A percentile compares a stretch with the other conserved stretches of the same genome.
phyloP scores from a whole-genome alignment of 2,888 invertebrate species.

The Dendrolimus pini region DNA sequence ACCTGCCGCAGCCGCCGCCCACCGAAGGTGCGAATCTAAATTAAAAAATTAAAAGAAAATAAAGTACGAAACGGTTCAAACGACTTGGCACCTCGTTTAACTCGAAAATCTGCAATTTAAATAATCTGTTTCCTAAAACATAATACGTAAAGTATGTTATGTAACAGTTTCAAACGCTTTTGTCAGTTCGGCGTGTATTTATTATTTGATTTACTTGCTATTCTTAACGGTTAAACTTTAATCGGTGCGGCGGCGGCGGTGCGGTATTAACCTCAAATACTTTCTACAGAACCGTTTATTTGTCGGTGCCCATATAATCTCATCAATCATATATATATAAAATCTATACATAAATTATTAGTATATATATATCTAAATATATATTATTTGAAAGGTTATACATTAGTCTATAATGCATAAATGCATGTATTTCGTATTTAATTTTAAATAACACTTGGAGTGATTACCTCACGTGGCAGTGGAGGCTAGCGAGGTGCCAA shows the following conservation, averaged over 20 bases:
- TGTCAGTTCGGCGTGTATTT: no score
- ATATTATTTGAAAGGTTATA: no score
- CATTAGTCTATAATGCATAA: no score
- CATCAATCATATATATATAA: no score
- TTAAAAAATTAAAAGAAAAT: no score
- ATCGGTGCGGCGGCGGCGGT: neutral
- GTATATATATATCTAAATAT: no score
- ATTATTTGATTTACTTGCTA: no score
- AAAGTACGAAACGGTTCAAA: slow-evolving; percentile 2
- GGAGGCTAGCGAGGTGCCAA: neutral
- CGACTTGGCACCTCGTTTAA: neutral
- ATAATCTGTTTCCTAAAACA: no score
- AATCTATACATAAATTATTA: neutral
- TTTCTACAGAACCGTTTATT: neutral
- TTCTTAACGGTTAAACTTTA: no score
- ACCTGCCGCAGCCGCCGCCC: slow-evolving; percentile 49
- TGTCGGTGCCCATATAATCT: neutral
- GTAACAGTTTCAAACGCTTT: neutral
- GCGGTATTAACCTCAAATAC: neutral
- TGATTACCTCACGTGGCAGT: no score
- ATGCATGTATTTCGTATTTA: no score
- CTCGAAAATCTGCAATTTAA: neutral
- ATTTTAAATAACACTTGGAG: no score
- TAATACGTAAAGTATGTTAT: neutral
- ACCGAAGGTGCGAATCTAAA: slow-evolving; percentile 45